Base-by-base conservation (phyloP, 2,797 vertebrate genomes). In the Gallirallus australis region DNA sequence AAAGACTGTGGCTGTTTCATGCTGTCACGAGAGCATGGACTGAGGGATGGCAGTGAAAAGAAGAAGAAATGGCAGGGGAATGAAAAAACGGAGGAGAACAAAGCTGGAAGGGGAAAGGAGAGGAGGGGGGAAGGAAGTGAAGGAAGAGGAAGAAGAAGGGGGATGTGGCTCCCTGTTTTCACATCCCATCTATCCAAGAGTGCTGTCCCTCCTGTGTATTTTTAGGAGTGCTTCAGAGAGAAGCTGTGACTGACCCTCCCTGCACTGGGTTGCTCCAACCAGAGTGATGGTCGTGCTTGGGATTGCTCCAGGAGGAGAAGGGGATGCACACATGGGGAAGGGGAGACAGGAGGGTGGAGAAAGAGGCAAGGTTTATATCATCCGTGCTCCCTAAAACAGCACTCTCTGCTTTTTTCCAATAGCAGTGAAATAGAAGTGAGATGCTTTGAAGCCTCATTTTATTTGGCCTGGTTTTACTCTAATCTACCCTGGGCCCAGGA, bases 391-490 rank as follows among this genome's bases (percentile, higher is more conserved):
- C 56, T 54, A 35, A 61, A 86, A 11, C 5, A 23, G 39, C 56
- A 37, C 42, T 83, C 21, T 2, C 66, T 90, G 80, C 65, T 69
- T 94, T 83, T 45, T 86, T 65, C 73, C 73, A 79, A 52, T 48
- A 81, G 75, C 52, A 91, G 68, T 59, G 90, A 94, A 93, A 97
- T 60, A 69, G 86, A 97, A 97, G 91, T 9, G 66, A 95, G 92
- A 69, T 24, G 30, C 73, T 92, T 68, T 76, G 60, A 95, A 94
- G 82, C 71, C 86, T 94, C 90, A 75, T 97, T 96, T 97, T 95
- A 94, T 91, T 95, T 95, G 95, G 87, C 92, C 86, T 39, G 57
- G 82, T 88, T 96, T 97, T 97, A 92, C 94, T 91, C 71, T 96
- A 95, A 96, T 94, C 91, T 95, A 95, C 79, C 69, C 69, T 56